A percentile compares a stretch with the other conserved stretches of the same genome.
phyloP scores from a whole-genome alignment of 1,140 invertebrate genomes.

The Agrypnia vestita region DNA sequence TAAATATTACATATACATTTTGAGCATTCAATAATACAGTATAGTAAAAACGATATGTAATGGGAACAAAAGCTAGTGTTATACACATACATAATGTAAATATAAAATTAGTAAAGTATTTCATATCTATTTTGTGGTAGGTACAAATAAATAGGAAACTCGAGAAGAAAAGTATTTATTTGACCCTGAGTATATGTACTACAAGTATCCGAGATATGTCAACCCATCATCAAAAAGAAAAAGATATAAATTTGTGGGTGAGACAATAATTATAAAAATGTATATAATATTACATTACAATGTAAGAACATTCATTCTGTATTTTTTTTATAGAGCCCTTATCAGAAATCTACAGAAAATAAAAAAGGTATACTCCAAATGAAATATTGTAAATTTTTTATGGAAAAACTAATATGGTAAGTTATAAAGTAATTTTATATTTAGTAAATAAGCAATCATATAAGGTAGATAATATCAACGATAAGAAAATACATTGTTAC shows the following conservation, averaged over 20 bases:
- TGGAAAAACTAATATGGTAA: conserved; percentile 39
- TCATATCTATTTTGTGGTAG: neutral
- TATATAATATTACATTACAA: neutral
- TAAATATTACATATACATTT: neutral
- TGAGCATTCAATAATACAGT: too few species aligned
- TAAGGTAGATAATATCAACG: neutral
- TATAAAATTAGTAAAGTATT: neutral
- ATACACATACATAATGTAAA: too few species aligned
- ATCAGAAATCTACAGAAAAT: neutral
- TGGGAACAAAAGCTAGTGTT: too few species aligned
- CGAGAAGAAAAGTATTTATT: conserved; percentile 19
- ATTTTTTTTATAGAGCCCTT: conserved; percentile 3
- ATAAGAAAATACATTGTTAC: neutral
- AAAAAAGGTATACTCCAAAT: conserved; percentile 24
- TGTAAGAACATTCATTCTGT: neutral
- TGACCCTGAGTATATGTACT: conserved; percentile 19
- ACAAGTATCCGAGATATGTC: neutral
- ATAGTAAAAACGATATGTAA: too few species aligned
- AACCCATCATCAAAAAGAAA: neutral
- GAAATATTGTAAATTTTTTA: conserved; percentile 23
- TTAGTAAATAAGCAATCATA: neutral
- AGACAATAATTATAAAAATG: neutral
- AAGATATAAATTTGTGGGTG: conserved; percentile 13
- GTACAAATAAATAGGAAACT: conserved; percentile 23
- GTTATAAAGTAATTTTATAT: neutral